A percentile compares a stretch with the other conserved stretches of the same genome.
Conservation (phyloP, 1,140 invertebrate species). For the Bombus sibiricus region DNA sequence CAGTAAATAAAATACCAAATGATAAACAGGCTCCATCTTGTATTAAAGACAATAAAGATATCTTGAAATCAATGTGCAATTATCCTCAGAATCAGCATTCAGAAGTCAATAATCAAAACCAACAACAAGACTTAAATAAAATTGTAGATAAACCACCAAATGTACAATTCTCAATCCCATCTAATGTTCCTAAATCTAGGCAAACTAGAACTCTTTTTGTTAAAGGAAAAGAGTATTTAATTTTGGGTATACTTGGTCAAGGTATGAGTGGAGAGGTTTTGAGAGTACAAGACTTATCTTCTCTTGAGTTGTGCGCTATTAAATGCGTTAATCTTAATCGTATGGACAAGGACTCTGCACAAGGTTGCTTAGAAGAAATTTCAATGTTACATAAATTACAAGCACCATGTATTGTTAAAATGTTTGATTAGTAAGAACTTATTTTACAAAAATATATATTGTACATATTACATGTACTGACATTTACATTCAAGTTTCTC, state of each 20-base stretch:
- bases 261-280: slow-evolving; percentile 86
- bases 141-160: slow-evolving; percentile 28
- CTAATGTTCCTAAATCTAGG: slow-evolving; percentile 42
- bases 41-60: not conserved
- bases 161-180: slow-evolving; percentile 59
- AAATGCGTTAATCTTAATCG: slow-evolving; percentile 82
- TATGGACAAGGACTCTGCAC: slow-evolving; percentile 87
- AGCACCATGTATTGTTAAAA: slow-evolving; percentile 91
- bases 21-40: not conserved
- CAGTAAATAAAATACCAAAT: not conserved
- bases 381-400: slow-evolving; percentile 92
- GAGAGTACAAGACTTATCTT: slow-evolving; percentile 78
- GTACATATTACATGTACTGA: slow-evolving; percentile 48
- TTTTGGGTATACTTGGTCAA: slow-evolving; percentile 81
- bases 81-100: slow-evolving; percentile 14
- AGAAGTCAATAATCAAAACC: slow-evolving; percentile 2
- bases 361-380: slow-evolving; percentile 96
- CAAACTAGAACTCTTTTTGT: slow-evolving; percentile 65
- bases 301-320: slow-evolving; percentile 84
- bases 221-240: slow-evolving; percentile 75
- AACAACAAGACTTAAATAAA: slow-evolving; percentile 24
- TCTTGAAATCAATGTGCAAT: slow-evolving; percentile 3
- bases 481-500: slow-evolving; percentile 60
- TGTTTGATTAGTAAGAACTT: slow-evolving; percentile 93
- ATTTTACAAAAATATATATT: slow-evolving; percentile 49